Percentiles rank a stretch among this genome's conserved stretches.
Conservation (phyloP, 30 jellyfish, hydroid and myxozoan species). For the Chrysaora quinquecirrha region DNA sequence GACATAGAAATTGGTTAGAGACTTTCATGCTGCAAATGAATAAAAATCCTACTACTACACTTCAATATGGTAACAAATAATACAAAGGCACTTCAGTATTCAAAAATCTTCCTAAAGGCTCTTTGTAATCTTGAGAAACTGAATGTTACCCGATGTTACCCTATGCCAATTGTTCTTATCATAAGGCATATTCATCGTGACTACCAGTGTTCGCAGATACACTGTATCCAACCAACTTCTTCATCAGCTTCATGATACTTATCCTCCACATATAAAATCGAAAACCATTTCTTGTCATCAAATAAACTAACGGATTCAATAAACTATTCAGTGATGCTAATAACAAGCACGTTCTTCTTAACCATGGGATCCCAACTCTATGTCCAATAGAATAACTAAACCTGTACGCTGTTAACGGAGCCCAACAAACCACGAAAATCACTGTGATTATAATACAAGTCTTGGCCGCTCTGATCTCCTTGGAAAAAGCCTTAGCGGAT, state of each 20-base stretch:
- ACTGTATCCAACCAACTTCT: too few relatives aligned
- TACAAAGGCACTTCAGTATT: too few relatives aligned
- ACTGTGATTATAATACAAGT: constrained; percentile 37
- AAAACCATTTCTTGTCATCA: constrained; percentile 35
- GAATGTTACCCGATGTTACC: too few relatives aligned
- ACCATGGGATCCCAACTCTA: constrained; percentile 43
- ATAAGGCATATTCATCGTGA: too few relatives aligned
- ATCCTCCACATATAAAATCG: constrained; percentile 27
- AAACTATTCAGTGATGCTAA: constrained; percentile 40
- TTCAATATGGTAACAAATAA: too few relatives aligned
- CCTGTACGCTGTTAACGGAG: constrained; percentile 37
- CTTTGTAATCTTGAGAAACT: too few relatives aligned
- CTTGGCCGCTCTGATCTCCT: constrained; percentile 50
- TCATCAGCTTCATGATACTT: not conserved
- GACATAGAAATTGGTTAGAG: too few relatives aligned
- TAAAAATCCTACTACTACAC: too few relatives aligned
- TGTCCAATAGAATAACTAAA: constrained; percentile 42
- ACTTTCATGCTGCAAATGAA: too few relatives aligned
- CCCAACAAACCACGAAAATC: constrained; percentile 36
- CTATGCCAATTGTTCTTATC: too few relatives aligned
- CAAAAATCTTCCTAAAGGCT: too few relatives aligned
- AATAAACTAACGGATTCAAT: constrained; percentile 45
- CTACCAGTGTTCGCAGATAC: too few relatives aligned
- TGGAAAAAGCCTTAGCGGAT: not conserved
- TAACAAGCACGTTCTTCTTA: constrained; percentile 32